These are phyloP conservation scores for Drosophila macrothrix DNA, from an alignment of 2,888 invertebrate genomes.

Conservation along the genomic window DNA sequence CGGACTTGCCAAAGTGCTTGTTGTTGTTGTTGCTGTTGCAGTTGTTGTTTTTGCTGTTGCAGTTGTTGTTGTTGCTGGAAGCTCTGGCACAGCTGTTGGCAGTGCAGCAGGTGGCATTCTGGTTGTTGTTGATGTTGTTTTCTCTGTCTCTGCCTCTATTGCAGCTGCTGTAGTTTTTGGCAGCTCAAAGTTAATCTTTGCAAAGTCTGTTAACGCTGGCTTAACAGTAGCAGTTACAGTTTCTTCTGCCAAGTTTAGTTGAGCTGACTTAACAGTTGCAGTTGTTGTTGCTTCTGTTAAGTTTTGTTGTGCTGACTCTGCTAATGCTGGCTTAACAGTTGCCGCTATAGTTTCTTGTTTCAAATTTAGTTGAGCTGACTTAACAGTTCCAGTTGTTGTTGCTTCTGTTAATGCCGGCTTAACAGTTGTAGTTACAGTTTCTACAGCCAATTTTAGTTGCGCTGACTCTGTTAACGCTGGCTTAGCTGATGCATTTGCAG, in stretches of 20 bases:
- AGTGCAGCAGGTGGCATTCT: slow-evolving; percentile 21
- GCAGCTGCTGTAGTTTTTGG: neutral
- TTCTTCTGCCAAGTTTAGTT: neutral
- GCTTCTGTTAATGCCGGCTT: slow-evolving; percentile 9
- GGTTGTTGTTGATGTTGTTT: slow-evolving; percentile 28
- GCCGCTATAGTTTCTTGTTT: neutral
- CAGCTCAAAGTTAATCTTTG: neutral
- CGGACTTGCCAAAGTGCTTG: slow-evolving; percentile 39
- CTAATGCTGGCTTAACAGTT: slow-evolving; percentile 8
- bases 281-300: slow-evolving; percentile 1
- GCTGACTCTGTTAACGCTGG: slow-evolving; percentile 2
- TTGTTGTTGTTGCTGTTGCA: slow-evolving; percentile 36
- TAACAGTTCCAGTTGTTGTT: neutral
- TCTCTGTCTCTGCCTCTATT: slow-evolving; percentile 17
- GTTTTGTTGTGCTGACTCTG: neutral
- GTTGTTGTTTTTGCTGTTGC: slow-evolving; percentile 41
- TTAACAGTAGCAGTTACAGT: slow-evolving; percentile 1
- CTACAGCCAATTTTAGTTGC: neutral
- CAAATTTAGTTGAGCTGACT: slow-evolving; percentile 2
- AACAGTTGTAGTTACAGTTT: neutral
- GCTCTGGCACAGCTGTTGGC: slow-evolving; percentile 46
- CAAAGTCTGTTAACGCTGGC: slow-evolving; percentile 1
- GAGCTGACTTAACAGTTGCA: neutral
- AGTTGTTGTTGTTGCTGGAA: slow-evolving; percentile 15
- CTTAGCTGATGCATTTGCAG: neutral